Base-by-base conservation (phyloP, 2,888 invertebrate species). In the Melinopterus prodromus region DNA sequence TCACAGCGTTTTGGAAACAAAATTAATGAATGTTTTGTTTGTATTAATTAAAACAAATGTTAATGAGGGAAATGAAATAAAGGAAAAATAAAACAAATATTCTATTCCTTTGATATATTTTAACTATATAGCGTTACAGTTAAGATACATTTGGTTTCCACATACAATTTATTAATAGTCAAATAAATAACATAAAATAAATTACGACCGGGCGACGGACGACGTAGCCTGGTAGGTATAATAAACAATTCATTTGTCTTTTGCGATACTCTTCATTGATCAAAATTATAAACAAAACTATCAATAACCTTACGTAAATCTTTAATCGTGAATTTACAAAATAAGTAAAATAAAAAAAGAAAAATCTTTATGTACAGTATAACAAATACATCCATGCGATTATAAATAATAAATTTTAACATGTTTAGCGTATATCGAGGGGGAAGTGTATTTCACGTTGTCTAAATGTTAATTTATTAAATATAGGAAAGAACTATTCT, bases 121-220 rank as follows among this genome's bases (percentile, higher is more conserved):
- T 79, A 71, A 77, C 71, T 74, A 77, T 79, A 79, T 76, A 79
- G 53, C 53, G 74, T 72, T 79, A 79, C 79, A 79, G 74, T 79
- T 79, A 79, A 79, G 74, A 79, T 79, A 79, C 79, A 79, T 79
- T 79, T 79, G 79, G 79, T 79, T 79, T 77, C 71, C 74, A 79
- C 77, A 77, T 71, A 79, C 53, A 53, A 53, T 53, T 74, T 38
- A 71, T 76, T 71, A 79, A 69, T 14, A 77, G 77, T 77, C 77
- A 79, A 79, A 79, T 79, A 79, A 79, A 79, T 79, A 79, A 77
- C 72, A 74, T 79, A 72, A 77, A 79, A 79, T 79, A 79, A 79
- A 77, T 79, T 79, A 79, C 76, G 71, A 71, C 74, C 77, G 71
- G 76, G 38, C 76, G 75, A 79, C 74, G 74, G 5, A 53, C 53